Evolutionary conservation across 2,888 invertebrate species (phyloP), one percentile per base, ranked within the genome.

Genomic region (Minunthozetes semirufus): DNA sequence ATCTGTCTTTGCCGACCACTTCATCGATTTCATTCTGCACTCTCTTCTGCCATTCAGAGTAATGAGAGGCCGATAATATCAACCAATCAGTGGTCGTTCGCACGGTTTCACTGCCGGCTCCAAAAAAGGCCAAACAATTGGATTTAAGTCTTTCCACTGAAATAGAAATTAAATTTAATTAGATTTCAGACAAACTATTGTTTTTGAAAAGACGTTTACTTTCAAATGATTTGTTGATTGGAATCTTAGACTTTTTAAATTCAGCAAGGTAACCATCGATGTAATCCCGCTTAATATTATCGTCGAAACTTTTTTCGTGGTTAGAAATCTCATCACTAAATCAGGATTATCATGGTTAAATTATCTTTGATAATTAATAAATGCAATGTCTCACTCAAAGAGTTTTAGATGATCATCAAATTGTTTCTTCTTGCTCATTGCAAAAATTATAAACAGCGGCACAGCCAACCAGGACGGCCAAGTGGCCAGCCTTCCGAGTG

Each of bases 1-100:
- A 63, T n/a, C 88, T 83, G n/a, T 84, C 82, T 42, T 83, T 82
- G 1, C 89, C 89, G 0, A 89, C 83, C 63, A 87, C 85, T n/a
- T 82, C 81, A 78, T 88, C 87, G 63, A 90, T 83, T 82, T 89
- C 89, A 3, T 82, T 79, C 56, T 88, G 88, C 15, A 89, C 81
- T 75, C 84, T 84, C 50, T 81, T 82, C 79, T 88, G 87, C 84
- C 0, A 86, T 85, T 80, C 88, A 84, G 66, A 5, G 33, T 33
- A 33, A 3, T 33, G 33, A 33, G 33, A 3, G 33, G 33, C 33
- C 88, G 84, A 63, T 86, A 81, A 0, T 88, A 83, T 77, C 89
- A 83, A 78, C 79, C 79, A 79, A n/a, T 78, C 78, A 33, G 78
- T 59, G 3, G 77, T 76, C 13, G 78, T 75, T 6, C 78, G 72